Evolutionary conservation across 2,113 vertebrate genomes (phyloP).

Genomic region (Ascaphus truei): DNA sequence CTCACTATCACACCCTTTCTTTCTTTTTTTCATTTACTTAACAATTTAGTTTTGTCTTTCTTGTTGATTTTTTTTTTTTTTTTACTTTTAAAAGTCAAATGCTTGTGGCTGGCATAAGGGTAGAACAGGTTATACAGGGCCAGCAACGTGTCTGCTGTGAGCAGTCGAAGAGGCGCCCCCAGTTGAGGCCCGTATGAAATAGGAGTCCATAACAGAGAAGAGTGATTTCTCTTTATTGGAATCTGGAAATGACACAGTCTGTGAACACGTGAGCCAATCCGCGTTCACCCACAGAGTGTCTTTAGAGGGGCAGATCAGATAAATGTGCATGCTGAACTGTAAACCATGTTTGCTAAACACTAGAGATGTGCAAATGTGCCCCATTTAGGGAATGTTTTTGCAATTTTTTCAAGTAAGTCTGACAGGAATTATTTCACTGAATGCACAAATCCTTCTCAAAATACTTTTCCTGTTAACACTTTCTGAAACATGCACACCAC

Average conservation of each 20-base stretch:
- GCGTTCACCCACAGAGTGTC: background rate
- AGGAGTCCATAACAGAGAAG: background rate
- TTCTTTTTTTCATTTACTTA: constrained; percentile 14
- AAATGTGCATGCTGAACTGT: background rate
- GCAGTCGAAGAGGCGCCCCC: background rate
- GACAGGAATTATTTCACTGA: no score
- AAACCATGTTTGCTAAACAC: background rate
- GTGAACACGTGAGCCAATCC: background rate
- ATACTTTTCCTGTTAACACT: no score
- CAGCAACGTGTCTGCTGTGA: background rate
- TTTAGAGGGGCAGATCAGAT: background rate
- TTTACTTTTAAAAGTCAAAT: background rate
- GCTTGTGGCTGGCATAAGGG: constrained; percentile 7
- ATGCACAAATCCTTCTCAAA: no score
- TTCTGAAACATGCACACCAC: no score
- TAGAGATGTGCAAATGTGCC: background rate
- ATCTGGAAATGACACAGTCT: background rate
- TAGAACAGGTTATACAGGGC: constrained; percentile 23
- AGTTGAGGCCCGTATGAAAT: background rate
- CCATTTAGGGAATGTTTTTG: background rate
- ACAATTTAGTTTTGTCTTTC: constrained; percentile 17
- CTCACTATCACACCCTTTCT: constrained; percentile 8
- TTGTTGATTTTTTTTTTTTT: constrained; percentile 12
- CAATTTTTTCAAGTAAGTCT: no score
- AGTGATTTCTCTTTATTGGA: background rate